A percentile compares a stretch with the other conserved stretches of the same genome.
phyloP scores from a whole-genome alignment of 2,797 vertebrate species.

The Acanthiza pusilla region DNA sequence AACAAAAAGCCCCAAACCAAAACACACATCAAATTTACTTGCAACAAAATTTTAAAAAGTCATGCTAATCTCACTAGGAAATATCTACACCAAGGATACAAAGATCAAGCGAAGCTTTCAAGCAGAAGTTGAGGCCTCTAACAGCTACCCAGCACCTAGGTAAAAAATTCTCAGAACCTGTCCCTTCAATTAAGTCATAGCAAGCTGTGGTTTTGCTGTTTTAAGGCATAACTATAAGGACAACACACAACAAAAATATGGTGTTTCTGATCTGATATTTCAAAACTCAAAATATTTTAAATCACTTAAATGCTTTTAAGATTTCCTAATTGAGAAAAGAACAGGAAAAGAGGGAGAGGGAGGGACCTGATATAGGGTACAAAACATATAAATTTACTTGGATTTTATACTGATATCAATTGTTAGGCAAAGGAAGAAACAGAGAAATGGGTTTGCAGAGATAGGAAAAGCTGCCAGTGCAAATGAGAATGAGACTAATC shows the following conservation, averaged over 20 bases:
- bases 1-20: neutral
- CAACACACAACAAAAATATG: neutral
- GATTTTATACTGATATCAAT: neutral
- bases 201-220: accelerated
- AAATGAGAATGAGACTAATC: neutral
- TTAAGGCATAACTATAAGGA: neutral
- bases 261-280: neutral
- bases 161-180: neutral
- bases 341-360: neutral
- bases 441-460: neutral
- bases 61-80: neutral
- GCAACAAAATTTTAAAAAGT: neutral
- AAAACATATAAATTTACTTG: neutral
- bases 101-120: neutral
- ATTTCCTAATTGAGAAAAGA: neutral
- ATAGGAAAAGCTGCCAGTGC: neutral
- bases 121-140: neutral
- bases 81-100: neutral
- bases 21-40: neutral
- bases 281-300: neutral
- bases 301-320: neutral
- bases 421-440: neutral
- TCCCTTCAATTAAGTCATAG: neutral
- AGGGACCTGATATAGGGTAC: neutral
- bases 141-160: neutral